These are phyloP conservation scores for Onthophagus taurus DNA, from an alignment of 1,140 invertebrate species.

Conservation along the genomic window DNA sequence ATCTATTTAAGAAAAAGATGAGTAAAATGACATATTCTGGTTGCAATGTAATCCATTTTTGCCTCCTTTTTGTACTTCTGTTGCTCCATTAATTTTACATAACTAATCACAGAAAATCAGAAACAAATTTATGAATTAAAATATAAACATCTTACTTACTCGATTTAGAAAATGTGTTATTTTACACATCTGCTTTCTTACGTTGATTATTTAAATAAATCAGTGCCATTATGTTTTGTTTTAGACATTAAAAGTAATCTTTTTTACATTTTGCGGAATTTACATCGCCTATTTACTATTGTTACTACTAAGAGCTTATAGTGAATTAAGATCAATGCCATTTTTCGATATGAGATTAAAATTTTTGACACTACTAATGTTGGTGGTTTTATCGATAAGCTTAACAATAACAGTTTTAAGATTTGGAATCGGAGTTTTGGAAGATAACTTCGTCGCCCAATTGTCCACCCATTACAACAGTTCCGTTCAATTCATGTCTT, in stretches of 20 bases:
- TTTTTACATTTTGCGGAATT: conserved; percentile 73
- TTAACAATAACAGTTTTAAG: conserved; percentile 68
- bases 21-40: too few species aligned
- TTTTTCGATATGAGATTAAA: conserved; percentile 91
- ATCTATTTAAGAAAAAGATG: too few species aligned
- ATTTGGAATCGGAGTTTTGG: conserved; percentile 79
- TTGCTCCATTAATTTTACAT: too few species aligned
- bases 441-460: conserved; percentile 89
- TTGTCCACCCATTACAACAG: conserved; percentile 79
- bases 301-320: conserved; percentile 82
- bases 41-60: too few species aligned
- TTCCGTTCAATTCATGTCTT: conserved; percentile 88
- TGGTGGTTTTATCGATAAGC: conserved; percentile 72
- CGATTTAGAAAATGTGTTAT: too few species aligned
- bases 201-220: too few species aligned
- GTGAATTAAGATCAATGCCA: conserved; percentile 90
- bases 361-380: conserved; percentile 79
- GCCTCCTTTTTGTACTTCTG: too few species aligned
- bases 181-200: too few species aligned
- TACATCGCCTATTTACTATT: conserved; percentile 81
- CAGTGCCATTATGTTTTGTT: too few species aligned
- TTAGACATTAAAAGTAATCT: conserved; percentile 77
- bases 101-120: too few species aligned
- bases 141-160: too few species aligned
- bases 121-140: too few species aligned